These are phyloP conservation scores for Deilephila porcellus DNA, from an alignment of 2,888 invertebrate species.

Conservation along the genomic window DNA sequence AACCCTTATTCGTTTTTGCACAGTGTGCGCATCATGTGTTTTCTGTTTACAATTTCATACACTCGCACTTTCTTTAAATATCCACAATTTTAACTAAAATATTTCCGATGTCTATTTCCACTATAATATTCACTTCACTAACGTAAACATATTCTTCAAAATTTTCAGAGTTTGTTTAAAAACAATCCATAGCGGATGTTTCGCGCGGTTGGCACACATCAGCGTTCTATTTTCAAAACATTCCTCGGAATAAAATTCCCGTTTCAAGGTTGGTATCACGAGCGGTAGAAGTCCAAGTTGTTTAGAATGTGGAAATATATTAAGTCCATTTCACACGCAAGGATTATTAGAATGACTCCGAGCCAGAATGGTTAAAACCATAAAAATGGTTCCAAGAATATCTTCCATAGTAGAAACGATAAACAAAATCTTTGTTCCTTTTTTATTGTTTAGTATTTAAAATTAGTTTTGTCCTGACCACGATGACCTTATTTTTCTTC, in stretches of 20 bases:
- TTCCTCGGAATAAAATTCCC: slow-evolving; percentile 40
- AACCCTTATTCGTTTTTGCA: neutral
- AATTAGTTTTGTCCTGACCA: neutral
- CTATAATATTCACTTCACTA: neutral
- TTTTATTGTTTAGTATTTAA: neutral
- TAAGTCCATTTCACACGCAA: slow-evolving; percentile 81
- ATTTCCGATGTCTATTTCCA: neutral
- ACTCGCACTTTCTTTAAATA: neutral
- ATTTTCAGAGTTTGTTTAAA: neutral
- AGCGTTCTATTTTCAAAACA: slow-evolving; percentile 61
- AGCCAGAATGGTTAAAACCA: too few relatives aligned
- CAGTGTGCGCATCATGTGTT: neutral
- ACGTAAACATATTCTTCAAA: too few relatives aligned
- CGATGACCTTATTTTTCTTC: neutral
- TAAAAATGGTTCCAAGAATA: too few relatives aligned
- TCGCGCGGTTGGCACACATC: slow-evolving; percentile 50
- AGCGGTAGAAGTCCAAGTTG: slow-evolving; percentile 34
- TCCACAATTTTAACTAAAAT: neutral
- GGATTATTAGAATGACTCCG: slow-evolving; percentile 68
- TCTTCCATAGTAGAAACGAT: too few relatives aligned
- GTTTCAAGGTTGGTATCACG: slow-evolving; percentile 45
- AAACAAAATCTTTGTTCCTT: neutral
- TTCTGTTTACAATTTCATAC: neutral
- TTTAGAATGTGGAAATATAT: slow-evolving; percentile 68
- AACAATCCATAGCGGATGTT: slow-evolving; percentile 15